phyloP scores from a whole-genome alignment of 2,888 invertebrate genomes.

The Drosophila ochracea region DNA sequence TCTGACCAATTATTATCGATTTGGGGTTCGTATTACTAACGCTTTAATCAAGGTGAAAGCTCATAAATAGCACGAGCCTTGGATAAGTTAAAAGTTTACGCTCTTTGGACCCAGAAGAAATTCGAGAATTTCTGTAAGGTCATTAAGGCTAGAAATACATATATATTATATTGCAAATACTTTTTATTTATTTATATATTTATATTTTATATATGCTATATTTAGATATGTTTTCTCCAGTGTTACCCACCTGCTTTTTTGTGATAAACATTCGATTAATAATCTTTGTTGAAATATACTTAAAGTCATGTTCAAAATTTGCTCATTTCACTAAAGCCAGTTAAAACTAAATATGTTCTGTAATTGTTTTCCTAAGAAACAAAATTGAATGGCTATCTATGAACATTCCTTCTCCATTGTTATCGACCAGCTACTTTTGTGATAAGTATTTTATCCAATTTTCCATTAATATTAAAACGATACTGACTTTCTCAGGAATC shows the following conservation, averaged over 20 bases:
- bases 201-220: no score
- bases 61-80: neutral
- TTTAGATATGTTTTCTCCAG: no score
- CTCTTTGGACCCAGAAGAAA: neutral
- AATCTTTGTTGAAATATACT: neutral
- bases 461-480: neutral
- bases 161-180: neutral
- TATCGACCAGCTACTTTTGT: neutral
- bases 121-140: neutral
- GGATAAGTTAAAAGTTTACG: neutral
- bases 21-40: neutral
- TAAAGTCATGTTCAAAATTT: conserved; percentile 1
- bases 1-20: conserved; percentile 3
- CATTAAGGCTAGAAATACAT: neutral
- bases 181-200: neutral
- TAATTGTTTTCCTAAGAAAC: neutral
- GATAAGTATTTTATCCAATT: neutral
- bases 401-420: neutral
- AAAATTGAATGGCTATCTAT: neutral
- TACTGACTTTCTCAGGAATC: neutral
- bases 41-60: conserved; percentile 9
- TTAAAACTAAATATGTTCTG: neutral
- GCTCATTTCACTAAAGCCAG: neutral
- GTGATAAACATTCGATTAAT: neutral
- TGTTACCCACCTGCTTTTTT: neutral